Conservation (phyloP, 2,113 vertebrate species). For the Bubo blakistoni region DNA sequence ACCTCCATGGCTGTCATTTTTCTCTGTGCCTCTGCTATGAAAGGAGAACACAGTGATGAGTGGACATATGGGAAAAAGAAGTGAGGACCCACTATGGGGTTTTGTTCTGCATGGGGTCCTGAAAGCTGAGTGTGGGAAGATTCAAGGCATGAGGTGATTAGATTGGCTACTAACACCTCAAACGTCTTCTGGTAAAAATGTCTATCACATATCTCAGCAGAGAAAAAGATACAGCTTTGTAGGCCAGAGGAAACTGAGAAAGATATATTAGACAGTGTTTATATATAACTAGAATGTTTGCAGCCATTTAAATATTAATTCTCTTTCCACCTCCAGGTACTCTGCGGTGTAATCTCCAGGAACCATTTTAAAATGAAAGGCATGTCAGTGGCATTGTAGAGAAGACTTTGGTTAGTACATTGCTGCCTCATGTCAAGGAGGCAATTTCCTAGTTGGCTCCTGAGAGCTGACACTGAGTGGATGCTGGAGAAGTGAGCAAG, state of each 20-base stretch:
- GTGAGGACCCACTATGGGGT: neutral
- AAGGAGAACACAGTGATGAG: neutral
- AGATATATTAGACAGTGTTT: neutral
- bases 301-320: neutral
- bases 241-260: neutral
- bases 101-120: neutral
- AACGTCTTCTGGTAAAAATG: neutral
- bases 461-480: neutral
- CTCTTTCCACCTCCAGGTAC: neutral
- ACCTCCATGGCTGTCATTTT: conserved; percentile 70
- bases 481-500: conserved; percentile 13
- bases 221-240: neutral
- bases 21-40: neutral
- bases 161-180: neutral
- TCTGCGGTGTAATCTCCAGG: neutral
- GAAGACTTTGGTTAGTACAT: neutral
- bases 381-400: neutral
- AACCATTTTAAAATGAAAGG: neutral
- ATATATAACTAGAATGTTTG: neutral
- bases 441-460: neutral
- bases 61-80: neutral
- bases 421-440: neutral
- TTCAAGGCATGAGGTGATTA: neutral
- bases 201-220: neutral
- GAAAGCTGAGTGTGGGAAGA: neutral